These are phyloP conservation scores for silkworm (Bombyx mori) DNA, from an alignment of 1,140 invertebrate species.

Conservation along the genomic window DNA sequence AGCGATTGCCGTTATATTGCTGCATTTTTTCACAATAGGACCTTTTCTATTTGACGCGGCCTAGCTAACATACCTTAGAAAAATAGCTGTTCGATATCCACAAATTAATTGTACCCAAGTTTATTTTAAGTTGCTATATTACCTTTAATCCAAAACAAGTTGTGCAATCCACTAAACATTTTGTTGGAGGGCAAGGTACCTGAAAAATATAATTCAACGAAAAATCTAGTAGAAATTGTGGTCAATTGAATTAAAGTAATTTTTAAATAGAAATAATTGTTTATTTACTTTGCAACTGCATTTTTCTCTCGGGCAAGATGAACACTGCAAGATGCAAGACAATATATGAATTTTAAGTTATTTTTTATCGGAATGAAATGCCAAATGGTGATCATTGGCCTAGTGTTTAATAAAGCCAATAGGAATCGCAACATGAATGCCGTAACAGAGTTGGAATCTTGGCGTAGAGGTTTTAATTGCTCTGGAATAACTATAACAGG, in stretches of 20 bases:
- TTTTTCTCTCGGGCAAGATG: slow-evolving; percentile 27
- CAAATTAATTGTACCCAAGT: slow-evolving; percentile 4
- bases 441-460: too few species aligned
- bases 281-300: slow-evolving; percentile 27
- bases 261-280: background rate
- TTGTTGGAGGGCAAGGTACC: slow-evolving; percentile 19
- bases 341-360: slow-evolving; percentile 2
- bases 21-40: too few species aligned
- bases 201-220: slow-evolving; percentile 7
- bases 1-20: too few species aligned
- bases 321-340: slow-evolving; percentile 20
- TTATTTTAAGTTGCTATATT: slow-evolving; percentile 6
- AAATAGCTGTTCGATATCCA: too few species aligned
- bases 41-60: too few species aligned
- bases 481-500: too few species aligned
- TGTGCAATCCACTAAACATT: slow-evolving; percentile 27
- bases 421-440: too few species aligned
- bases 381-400: too few species aligned
- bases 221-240: slow-evolving; percentile 6
- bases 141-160: slow-evolving; percentile 38
- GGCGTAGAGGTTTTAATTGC: too few species aligned
- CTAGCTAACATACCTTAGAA: too few species aligned
- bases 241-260: slow-evolving; percentile 2
- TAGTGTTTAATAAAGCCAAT: too few species aligned
- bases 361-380: too few species aligned